Base-by-base conservation (phyloP, 2,888 invertebrate genomes). In the Ennomos erosarius region DNA sequence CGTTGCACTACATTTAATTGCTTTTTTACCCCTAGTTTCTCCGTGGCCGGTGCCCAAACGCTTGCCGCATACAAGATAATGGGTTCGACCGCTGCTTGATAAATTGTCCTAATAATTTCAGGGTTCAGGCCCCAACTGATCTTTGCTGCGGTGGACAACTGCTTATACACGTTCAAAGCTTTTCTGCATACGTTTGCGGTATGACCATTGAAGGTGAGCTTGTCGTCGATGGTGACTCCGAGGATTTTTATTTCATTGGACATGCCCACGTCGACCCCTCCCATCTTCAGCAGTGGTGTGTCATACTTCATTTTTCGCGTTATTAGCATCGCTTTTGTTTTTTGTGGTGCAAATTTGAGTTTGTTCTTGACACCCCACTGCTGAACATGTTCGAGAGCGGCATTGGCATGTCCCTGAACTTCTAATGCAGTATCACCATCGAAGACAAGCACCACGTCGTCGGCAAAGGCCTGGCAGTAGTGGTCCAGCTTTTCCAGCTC, bases 1-100 rank as follows among this genome's bases (percentile, higher is more conserved):
- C 64, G 11, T 10, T 65, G 64, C 0, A 62, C 51, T 0, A 12
- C 10, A 36, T 45, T 34, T 0, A 62, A 52, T 8, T 57, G 43
- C 10, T 43, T 51, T 16, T 36, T 11, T 3, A 51, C 13, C 2
- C 37, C 10, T 2, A 43, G 10, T 16, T 51, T 51, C 2, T 36
- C 5, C 11, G 47, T 40, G 1, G 46, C 33, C 10, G n/a, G 35
- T 2, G 40, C 42, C 54, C 54, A 54, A 1, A 35, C 54, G 10
- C 34, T 13, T 1, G 55, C 43, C 4, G 55, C 55, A 11, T 55
- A 55, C 36, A 49, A 13, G 1, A 55, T 37, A 1, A n/a, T 49
- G 9, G 55, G 55, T 16, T 55, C 55, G 0, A 55, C 44, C 8
- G 45, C 55, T 1, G 55, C 55, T 8, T 10, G 26, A 39, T 55